Percentiles rank a stretch among this genome's conserved stretches.
phyloP scores from a whole-genome alignment of 2,113 vertebrate species.

The Heteronetta atricapilla region DNA sequence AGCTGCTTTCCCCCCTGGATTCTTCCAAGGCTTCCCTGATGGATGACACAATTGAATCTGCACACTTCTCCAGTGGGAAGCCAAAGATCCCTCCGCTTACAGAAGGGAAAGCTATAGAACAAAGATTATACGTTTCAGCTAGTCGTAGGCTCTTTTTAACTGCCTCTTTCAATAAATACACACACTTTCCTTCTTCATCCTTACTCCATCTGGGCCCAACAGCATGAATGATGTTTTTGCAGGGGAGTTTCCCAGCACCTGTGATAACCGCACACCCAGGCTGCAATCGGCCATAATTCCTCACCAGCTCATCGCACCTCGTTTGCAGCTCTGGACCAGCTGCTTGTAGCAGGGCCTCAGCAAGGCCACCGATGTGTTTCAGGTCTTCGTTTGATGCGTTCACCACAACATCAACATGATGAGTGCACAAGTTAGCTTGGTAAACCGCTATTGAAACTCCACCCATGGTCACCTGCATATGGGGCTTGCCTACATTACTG shows the following conservation, averaged over 20 bases:
- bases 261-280: constrained; percentile 71
- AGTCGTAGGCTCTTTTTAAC: constrained; percentile 74
- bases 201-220: constrained; percentile 77
- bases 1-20: not conserved
- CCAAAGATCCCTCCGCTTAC: constrained; percentile 75
- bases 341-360: constrained; percentile 69
- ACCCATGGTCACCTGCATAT: constrained; percentile 38
- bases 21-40: constrained; percentile 75
- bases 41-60: constrained; percentile 67
- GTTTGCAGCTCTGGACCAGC: constrained; percentile 82
- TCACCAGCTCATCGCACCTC: constrained; percentile 70
- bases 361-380: constrained; percentile 70
- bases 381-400: constrained; percentile 75
- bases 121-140: constrained; percentile 59
- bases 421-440: constrained; percentile 78
- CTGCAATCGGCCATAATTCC: not conserved
- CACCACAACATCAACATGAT: constrained; percentile 79
- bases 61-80: constrained; percentile 76
- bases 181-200: not conserved
- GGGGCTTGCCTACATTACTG: constrained; percentile 23
- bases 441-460: constrained; percentile 73
- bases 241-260: constrained; percentile 72
- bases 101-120: constrained; percentile 85
- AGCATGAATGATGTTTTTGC: constrained; percentile 81
- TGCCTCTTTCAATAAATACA: constrained; percentile 54